Evolutionary conservation across 1,140 invertebrate genomes (phyloP).

Genomic region (Leguminivora glycinivorella): DNA sequence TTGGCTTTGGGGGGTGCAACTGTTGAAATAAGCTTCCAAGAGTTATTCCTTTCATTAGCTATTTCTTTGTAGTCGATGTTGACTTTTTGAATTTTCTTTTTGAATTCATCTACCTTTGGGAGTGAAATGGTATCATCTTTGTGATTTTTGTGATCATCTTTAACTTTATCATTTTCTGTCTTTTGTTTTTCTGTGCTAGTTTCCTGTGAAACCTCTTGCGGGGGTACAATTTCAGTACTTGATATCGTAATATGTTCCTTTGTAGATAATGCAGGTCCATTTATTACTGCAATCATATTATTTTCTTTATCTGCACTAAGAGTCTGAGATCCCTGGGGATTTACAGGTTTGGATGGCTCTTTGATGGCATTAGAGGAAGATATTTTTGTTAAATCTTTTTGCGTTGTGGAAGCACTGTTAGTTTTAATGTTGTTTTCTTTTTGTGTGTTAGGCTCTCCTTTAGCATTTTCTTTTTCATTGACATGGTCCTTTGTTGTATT

Average conservation of each 20-base stretch:
- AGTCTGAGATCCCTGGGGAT: not conserved
- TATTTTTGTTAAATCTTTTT: constrained; percentile 24
- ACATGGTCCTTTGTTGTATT: not conserved
- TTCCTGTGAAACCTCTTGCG: constrained; percentile 16
- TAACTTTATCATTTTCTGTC: constrained; percentile 13
- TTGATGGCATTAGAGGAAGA: not conserved
- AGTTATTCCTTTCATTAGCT: constrained; percentile 61
- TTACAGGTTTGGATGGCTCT: not conserved
- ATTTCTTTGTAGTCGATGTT: constrained; percentile 71
- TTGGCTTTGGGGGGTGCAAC: constrained; percentile 61
- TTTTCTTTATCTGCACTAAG: constrained; percentile 25
- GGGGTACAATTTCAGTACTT: constrained; percentile 30
- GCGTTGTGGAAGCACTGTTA: not conserved
- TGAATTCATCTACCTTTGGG: constrained; percentile 70
- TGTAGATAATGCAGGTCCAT: not conserved
- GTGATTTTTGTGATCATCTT: constrained; percentile 24
- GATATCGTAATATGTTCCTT: constrained; percentile 19
- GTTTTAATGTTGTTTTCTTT: not conserved
- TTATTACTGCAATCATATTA: constrained; percentile 29
- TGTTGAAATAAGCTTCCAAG: constrained; percentile 74
- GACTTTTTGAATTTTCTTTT: constrained; percentile 75
- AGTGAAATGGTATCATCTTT: constrained; percentile 39
- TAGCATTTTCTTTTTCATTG: not conserved
- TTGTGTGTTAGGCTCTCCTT: not conserved
- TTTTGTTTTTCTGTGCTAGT: constrained; percentile 25